Evolutionary conservation across 2,797 vertebrate genomes (phyloP).

Genomic region (Sardinella longiceps): DNA sequence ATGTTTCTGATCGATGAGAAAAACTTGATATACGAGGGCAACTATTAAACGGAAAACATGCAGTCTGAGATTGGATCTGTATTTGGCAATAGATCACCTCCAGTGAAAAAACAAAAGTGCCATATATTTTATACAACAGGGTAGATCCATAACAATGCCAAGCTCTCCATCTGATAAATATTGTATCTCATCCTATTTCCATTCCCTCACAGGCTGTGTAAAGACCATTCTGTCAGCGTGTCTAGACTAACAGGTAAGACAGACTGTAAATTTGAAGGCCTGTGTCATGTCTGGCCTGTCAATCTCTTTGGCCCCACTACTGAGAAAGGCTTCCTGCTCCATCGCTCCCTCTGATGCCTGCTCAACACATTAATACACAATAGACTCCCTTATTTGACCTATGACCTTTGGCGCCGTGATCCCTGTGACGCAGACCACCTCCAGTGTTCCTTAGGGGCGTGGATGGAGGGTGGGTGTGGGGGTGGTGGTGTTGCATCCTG

Average conservation of each 20-base stretch:
- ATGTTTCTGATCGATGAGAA: background rate
- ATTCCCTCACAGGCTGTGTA: background rate
- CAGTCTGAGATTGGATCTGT: background rate
- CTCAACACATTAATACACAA: slow-evolving; percentile 3
- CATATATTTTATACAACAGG: background rate
- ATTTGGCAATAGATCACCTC: background rate
- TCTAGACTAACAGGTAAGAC: background rate
- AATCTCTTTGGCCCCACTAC: background rate
- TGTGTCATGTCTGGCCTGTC: background rate
- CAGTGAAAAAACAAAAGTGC: background rate
- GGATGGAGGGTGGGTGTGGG: background rate
- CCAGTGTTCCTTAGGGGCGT: background rate
- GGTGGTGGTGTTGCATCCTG: background rate
- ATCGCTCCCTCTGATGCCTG: background rate
- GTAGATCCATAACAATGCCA: background rate
- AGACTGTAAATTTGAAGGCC: background rate
- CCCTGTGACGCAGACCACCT: background rate
- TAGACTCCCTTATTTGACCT: background rate
- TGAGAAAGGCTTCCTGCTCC: background rate
- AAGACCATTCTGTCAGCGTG: background rate
- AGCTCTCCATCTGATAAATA: background rate
- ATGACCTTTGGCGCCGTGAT: background rate
- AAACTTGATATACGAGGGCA: background rate
- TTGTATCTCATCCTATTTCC: background rate
- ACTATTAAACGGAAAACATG: background rate